phyloP scores from a whole-genome alignment of 2,888 invertebrate genomes.

The Stenotaenia linearis region DNA sequence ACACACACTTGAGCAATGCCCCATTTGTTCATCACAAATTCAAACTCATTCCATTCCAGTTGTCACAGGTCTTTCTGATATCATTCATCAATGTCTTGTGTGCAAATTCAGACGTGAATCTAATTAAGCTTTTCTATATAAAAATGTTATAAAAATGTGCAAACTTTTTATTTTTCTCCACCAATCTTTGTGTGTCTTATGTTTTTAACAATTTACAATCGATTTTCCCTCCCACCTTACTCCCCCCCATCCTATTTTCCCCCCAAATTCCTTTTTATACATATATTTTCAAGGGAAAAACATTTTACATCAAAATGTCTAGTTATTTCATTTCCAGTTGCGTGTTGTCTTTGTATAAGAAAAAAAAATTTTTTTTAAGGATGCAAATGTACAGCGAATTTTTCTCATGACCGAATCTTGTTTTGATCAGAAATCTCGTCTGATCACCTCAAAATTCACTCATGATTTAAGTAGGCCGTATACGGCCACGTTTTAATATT shows the following conservation, averaged over 20 bases:
- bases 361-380: not conserved
- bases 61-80: conserved; percentile 26
- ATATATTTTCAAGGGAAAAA: not conserved
- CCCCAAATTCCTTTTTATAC: not conserved
- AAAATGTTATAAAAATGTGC: not conserved
- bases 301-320: not conserved
- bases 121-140: not conserved
- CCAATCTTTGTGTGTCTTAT: not conserved
- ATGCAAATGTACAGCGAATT: not conserved
- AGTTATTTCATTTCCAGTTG: not conserved
- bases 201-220: not conserved
- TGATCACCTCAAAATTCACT: not conserved
- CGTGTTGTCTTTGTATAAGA: not conserved
- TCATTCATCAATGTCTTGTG: conserved; percentile 24
- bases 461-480: conserved; percentile 4
- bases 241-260: not conserved
- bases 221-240: not conserved
- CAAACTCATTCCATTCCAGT: conserved; percentile 26
- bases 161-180: conserved; percentile 5
- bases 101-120: conserved; percentile 26
- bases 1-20: conserved; percentile 20
- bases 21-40: conserved; percentile 26
- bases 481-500: conserved; percentile 13
- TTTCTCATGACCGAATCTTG: not conserved
- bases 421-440: not conserved